A percentile compares a stretch with the other conserved stretches of the same genome.
Evolutionary conservation across 1,140 invertebrate genomes (phyloP).

Genomic region (Drosophila pseudoobscura): DNA sequence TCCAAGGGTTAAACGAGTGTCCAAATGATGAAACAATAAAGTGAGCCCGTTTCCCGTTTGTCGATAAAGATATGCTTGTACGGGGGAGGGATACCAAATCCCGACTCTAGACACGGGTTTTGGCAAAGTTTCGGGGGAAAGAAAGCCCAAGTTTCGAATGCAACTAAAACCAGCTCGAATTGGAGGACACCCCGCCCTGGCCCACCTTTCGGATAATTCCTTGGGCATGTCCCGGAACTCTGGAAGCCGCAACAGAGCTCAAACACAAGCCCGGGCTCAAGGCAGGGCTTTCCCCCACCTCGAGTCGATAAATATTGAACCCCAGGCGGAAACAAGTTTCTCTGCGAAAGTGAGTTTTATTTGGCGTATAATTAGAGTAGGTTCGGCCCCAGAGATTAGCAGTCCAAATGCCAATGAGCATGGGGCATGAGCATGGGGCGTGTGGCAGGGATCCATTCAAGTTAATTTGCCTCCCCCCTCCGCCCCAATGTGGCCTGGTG

Average conservation of each 20-base stretch:
- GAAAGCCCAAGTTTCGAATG: too few relatives aligned
- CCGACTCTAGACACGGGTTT: neutral
- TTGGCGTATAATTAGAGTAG: constrained; percentile 78
- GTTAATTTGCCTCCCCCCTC: constrained; percentile 60
- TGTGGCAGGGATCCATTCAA: constrained; percentile 40
- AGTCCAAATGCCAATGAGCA: constrained; percentile 14
- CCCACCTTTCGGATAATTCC: too few relatives aligned
- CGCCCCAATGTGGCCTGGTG: constrained; percentile 27
- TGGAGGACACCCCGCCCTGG: too few relatives aligned
- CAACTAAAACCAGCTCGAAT: too few relatives aligned
- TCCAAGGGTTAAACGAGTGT: neutral
- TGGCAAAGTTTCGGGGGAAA: too few relatives aligned
- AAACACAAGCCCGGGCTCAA: neutral
- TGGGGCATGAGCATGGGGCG: neutral
- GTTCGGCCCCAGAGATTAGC: constrained; percentile 72
- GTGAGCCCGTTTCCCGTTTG: too few relatives aligned
- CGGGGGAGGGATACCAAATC: too few relatives aligned
- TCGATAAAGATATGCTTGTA: too few relatives aligned
- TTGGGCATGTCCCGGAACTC: too few relatives aligned
- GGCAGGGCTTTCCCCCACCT: neutral
- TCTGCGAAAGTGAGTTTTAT: constrained; percentile 73
- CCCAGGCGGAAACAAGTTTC: constrained; percentile 33
- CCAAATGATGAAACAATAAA: neutral
- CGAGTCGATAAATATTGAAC: constrained; percentile 56
- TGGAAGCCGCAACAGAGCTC: neutral